Percentiles rank a stretch among this genome's conserved stretches.
phyloP scores from a whole-genome alignment of 2,888 invertebrate genomes.

The Andricus quercusramuli region DNA sequence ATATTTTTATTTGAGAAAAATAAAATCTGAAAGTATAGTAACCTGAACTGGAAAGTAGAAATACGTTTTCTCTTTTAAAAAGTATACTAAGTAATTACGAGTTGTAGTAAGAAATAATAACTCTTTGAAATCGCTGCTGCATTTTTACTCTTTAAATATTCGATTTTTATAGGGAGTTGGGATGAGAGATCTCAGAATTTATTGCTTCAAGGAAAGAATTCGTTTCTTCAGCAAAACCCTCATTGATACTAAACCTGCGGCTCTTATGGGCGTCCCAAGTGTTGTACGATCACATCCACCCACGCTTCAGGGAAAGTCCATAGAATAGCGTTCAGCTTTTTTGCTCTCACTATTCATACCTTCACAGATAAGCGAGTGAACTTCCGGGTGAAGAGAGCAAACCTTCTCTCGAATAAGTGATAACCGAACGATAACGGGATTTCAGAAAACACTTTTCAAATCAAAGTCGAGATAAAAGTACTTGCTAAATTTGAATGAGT shows the following conservation, averaged over 20 bases:
- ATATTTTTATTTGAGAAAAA: not conserved
- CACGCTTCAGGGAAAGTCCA: constrained; percentile 17
- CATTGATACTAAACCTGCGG: constrained; percentile 18
- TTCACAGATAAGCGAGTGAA: constrained; percentile 30
- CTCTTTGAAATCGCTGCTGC: not conserved
- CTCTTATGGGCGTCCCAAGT: constrained; percentile 17
- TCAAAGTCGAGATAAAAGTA: not conserved
- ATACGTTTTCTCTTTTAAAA: not conserved
- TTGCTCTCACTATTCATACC: constrained; percentile 20
- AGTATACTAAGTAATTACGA: not conserved
- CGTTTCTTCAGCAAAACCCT: constrained; percentile 13
- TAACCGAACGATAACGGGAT: constrained; percentile 11
- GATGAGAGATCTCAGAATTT: constrained; percentile 13
- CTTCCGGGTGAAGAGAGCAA: constrained; percentile 16
- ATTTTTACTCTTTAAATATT: not conserved
- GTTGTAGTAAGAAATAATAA: not conserved
- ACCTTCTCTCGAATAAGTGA: constrained; percentile 31
- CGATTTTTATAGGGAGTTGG: not conserved
- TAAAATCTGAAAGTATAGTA: no score
- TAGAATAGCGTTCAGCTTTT: constrained; percentile 23
- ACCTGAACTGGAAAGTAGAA: no score
- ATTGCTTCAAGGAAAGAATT: constrained; percentile 18
- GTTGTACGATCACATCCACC: constrained; percentile 12
- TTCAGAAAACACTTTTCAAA: not conserved
- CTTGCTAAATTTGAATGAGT: not conserved